A percentile compares a stretch with the other conserved stretches of the same genome.
Conservation (phyloP, 2,113 vertebrate genomes). For the Craseonycteris thonglongyai region DNA sequence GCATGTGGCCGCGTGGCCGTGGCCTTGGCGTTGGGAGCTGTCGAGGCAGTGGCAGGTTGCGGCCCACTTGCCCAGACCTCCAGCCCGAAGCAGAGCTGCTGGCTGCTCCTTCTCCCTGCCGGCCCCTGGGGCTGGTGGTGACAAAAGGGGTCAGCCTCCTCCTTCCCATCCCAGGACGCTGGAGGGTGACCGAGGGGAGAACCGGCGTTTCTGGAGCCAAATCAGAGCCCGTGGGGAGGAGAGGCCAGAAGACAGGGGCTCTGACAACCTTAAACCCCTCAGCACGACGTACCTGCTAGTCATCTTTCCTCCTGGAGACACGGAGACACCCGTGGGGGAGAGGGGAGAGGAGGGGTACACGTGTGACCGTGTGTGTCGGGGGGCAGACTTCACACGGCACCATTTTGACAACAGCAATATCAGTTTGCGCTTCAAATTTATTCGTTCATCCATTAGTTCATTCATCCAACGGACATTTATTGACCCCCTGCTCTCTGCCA, state of each 20-base stretch:
- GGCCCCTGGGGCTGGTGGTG: accelerated
- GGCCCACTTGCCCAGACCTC: not conserved
- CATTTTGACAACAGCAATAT: not conserved
- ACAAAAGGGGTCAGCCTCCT: not conserved
- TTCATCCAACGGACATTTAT: not conserved
- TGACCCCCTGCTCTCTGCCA: not conserved
- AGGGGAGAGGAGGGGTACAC: accelerated
- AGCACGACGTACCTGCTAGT: not conserved
- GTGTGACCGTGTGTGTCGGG: no score
- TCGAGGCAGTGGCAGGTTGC: not conserved
- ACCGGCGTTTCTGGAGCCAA: not conserved
- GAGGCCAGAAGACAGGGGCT: accelerated
- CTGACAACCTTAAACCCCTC: accelerated
- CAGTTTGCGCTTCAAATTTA: not conserved
- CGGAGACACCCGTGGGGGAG: not conserved
- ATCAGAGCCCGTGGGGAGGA: not conserved
- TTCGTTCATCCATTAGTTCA: not conserved
- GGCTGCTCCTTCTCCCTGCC: no score
- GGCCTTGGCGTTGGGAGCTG: not conserved
- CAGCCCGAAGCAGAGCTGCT: not conserved
- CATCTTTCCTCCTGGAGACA: not conserved
- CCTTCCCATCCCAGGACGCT: not conserved
- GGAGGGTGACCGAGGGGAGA: not conserved
- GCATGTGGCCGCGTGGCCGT: not conserved
- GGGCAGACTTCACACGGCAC: not conserved